Base-by-base conservation (phyloP, 2,797 vertebrate genomes). In the Peromyscus attwateri region DNA sequence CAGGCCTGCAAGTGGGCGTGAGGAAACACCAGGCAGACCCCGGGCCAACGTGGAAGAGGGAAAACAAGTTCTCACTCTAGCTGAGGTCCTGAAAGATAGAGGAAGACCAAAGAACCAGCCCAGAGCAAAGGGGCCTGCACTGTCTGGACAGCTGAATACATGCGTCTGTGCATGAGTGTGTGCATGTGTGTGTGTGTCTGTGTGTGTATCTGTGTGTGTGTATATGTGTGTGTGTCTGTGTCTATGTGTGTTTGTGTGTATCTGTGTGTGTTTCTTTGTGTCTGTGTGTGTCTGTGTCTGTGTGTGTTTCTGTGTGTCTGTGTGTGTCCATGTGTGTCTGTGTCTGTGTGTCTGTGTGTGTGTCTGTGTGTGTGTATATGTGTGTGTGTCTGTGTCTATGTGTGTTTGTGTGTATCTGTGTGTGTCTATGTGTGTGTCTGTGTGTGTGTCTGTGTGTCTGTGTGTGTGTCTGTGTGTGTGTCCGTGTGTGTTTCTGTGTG, bases 361-460 rank as follows among this genome's bases (percentile, higher is more conserved):
- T 49, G 8, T 49, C 1, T 49, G 9, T 49, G 46, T 10, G 46
- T 34, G 7, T 11, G 6, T 23, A 3, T 60, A n/a, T 60, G 11
- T 13, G 12, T 52, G 29, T 8, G 23, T 71, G 34, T 19, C 0
- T 17, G 7, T 71, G 23, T 52, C 11, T 52, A 5, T 37, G n/a
- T n/a, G 0, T 81, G 80, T 60, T 6, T 21, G 19, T 57, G 60
- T 5, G 21, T 25, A 1, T 11, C 3, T 79, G 76, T 34, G 19
- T 60, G 5, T 1, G 14, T 62, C 0, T 25, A 6, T 23, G 6
- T 60, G 62, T 9, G 9, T 64, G 62, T 19, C 2, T 27, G 62
- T 10, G 9, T 27, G 9, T 27, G 9, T 23, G 9, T 12, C 0
- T 14, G 3, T 27, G 23, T 40, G 21, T 14, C 2, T 52, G 0